Percentiles rank a stretch among this genome's conserved stretches.
These are phyloP conservation scores for Callocephalon fimbriatum DNA, from an alignment of 2,113 vertebrate genomes.

Conservation along the genomic window DNA sequence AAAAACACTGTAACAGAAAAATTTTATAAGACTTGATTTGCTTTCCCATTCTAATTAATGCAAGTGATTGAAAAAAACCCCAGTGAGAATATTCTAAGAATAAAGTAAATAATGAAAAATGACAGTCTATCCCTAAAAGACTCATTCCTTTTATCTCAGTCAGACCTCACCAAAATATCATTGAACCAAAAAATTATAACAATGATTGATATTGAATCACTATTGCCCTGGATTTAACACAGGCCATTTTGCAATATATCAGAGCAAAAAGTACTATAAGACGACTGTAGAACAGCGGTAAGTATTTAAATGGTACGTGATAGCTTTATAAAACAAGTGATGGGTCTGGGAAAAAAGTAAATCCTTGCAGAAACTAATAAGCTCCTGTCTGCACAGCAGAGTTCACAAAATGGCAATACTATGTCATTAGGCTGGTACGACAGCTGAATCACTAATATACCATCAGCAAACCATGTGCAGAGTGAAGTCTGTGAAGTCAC, in stretches of 20 bases:
- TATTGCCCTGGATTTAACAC: not conserved
- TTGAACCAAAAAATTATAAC: not conserved
- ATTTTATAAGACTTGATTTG: not conserved
- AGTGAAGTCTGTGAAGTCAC: not conserved
- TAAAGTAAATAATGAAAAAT: conserved; percentile 6
- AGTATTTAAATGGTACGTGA: conserved; percentile 34
- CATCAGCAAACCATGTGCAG: not conserved
- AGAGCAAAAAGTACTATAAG: conserved; percentile 14
- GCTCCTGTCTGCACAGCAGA: not conserved
- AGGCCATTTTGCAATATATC: conserved; percentile 13
- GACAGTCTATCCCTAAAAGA: not conserved
- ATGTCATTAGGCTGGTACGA: not conserved
- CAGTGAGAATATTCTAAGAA: not conserved
- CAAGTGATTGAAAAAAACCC: not conserved
- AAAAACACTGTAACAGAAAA: not conserved
- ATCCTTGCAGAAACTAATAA: conserved; percentile 30
- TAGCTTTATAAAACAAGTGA: not conserved
- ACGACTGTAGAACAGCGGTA: not conserved
- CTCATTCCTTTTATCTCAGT: not conserved
- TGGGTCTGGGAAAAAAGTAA: not conserved
- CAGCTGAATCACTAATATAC: not conserved
- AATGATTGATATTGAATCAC: conserved; percentile 6
- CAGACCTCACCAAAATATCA: not conserved
- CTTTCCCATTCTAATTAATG: not conserved
- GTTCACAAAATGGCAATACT: conserved; percentile 31